phyloP scores from a whole-genome alignment of 2,113 vertebrate species.

The Amblyornis subalaris region DNA sequence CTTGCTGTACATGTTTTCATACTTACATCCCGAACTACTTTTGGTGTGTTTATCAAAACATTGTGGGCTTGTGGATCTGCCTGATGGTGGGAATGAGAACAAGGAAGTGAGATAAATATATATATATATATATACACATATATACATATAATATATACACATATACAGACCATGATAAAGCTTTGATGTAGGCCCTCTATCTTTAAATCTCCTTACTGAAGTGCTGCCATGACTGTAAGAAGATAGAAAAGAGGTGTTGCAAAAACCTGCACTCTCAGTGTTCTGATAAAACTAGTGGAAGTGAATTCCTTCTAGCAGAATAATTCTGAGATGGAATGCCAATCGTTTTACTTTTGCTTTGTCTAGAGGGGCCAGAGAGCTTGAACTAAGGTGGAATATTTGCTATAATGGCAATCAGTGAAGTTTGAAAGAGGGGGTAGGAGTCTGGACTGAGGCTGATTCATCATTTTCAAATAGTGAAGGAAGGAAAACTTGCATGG shows the following conservation, averaged over 20 bases:
- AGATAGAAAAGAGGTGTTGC: background rate
- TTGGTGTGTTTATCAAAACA: slow-evolving; percentile 23
- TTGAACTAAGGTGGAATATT: background rate
- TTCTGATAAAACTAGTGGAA: background rate
- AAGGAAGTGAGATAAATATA: background rate
- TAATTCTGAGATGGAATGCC: background rate
- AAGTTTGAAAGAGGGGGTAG: background rate
- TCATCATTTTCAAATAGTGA: background rate
- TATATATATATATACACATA: background rate
- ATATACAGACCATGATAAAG: background rate
- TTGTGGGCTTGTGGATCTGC: background rate
- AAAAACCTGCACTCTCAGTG: background rate
- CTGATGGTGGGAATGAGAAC: background rate
- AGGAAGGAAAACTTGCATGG: background rate
- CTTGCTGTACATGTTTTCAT: background rate
- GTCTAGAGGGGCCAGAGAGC: background rate
- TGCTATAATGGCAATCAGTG: background rate
- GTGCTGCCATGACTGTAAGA: background rate
- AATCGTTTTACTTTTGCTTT: background rate
- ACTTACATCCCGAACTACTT: background rate
- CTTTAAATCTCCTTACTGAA: background rate
- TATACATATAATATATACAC: background rate
- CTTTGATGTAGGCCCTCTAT: background rate
- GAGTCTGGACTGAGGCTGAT: background rate
- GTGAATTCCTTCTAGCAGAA: background rate